These are phyloP conservation scores for Pelecanus crispus DNA, from an alignment of 2,113 vertebrate genomes.

Conservation along the genomic window DNA sequence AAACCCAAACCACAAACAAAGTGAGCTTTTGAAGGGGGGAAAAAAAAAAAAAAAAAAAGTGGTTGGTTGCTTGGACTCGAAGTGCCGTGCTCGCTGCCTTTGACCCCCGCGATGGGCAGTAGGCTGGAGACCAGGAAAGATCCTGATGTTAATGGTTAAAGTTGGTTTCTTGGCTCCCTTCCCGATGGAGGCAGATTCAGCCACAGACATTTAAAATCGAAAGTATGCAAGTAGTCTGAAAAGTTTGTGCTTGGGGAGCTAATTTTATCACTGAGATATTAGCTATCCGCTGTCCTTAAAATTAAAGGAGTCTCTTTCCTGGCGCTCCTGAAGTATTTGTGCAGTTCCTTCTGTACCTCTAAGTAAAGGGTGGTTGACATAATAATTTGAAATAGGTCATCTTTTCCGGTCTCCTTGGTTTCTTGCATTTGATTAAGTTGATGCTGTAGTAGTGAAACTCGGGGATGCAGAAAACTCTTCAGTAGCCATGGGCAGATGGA, in stretches of 20 bases:
- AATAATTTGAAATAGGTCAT: neutral
- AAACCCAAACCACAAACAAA: no score
- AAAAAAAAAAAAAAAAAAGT: neutral
- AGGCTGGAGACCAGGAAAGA: neutral
- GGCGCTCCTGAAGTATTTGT: neutral
- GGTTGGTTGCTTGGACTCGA: neutral
- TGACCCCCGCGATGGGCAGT: neutral
- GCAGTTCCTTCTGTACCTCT: neutral
- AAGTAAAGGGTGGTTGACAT: neutral
- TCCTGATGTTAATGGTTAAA: neutral
- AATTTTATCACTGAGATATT: slow-evolving; percentile 48
- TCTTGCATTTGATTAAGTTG: neutral
- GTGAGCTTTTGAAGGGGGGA: neutral
- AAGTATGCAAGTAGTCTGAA: slow-evolving; percentile 37
- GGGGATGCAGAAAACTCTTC: neutral
- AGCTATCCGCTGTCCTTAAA: neutral
- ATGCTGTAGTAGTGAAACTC: neutral
- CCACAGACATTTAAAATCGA: slow-evolving; percentile 39
- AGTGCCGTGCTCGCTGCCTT: neutral
- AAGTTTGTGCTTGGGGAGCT: slow-evolving; percentile 38
- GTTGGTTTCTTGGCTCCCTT: slow-evolving; percentile 13
- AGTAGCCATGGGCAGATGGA: neutral
- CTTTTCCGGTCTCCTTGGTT: neutral
- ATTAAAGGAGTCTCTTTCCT: neutral
- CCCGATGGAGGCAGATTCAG: neutral